Evolutionary conservation across 2,888 invertebrate species (phyloP).

Genomic region (Keiferia lycopersicella): DNA sequence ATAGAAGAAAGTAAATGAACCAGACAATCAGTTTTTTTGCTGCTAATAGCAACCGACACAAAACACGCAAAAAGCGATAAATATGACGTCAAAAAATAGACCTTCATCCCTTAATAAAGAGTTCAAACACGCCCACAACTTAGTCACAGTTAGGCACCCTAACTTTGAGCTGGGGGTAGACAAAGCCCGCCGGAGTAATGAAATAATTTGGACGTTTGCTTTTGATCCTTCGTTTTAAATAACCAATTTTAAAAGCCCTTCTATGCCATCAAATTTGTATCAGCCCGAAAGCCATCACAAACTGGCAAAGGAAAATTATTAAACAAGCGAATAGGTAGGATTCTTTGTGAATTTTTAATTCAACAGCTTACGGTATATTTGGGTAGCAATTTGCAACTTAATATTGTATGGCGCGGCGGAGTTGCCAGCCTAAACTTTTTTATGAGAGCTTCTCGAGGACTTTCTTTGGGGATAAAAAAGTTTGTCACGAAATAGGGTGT

Average conservation of each 20-base stretch:
- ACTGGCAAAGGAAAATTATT: slow-evolving; percentile 39
- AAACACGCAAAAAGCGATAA: slow-evolving; percentile 3
- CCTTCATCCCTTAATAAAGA: neutral
- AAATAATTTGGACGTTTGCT: slow-evolving; percentile 76
- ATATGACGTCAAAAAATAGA: neutral
- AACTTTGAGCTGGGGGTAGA: slow-evolving; percentile 53
- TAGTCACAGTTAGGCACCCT: slow-evolving; percentile 38
- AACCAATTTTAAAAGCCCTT: slow-evolving; percentile 45
- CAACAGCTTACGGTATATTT: slow-evolving; percentile 57
- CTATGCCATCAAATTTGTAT: neutral
- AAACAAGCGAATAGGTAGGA: slow-evolving; percentile 29
- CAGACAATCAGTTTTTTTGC: neutral
- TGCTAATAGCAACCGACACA: slow-evolving; percentile 2
- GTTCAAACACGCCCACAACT: neutral
- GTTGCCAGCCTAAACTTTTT: slow-evolving; percentile 43
- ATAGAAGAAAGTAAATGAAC: neutral
- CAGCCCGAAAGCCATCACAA: slow-evolving; percentile 34
- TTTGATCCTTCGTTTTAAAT: slow-evolving; percentile 54
- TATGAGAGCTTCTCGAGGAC: slow-evolving; percentile 35
- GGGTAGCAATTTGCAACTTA: slow-evolving; percentile 55
- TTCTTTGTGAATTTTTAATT: slow-evolving; percentile 59
- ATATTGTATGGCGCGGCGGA: slow-evolving; percentile 45
- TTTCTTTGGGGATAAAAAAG: slow-evolving; percentile 28
- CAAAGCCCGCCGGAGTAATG: slow-evolving; percentile 61
- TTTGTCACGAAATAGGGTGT: slow-evolving; percentile 19